Evolutionary conservation across 2,797 vertebrate genomes (phyloP).

Genomic region (Coreius guichenoti): DNA sequence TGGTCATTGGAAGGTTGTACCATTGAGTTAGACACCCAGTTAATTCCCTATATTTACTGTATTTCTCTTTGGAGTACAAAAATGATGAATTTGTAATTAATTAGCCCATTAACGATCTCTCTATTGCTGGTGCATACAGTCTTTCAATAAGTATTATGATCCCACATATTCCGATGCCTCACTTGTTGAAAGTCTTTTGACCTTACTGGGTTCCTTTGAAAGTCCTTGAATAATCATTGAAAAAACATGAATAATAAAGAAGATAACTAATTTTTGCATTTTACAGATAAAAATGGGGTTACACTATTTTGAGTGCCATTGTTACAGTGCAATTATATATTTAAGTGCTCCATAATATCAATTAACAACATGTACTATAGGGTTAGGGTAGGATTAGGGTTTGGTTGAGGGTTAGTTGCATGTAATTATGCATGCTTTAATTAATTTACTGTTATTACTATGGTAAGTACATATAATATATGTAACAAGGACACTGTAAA

Average conservation of each 20-base stretch:
- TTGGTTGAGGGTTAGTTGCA: too few relatives aligned
- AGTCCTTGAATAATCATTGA: not conserved
- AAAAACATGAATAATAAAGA: not conserved
- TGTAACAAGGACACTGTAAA: too few relatives aligned
- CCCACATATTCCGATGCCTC: not conserved
- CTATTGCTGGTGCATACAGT: not conserved
- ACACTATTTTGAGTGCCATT: too few relatives aligned
- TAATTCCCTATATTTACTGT: not conserved
- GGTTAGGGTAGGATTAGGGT: too few relatives aligned
- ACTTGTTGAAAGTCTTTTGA: not conserved
- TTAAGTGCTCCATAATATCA: too few relatives aligned
- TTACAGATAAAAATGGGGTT: not conserved
- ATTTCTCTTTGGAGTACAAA: not conserved
- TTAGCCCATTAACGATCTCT: not conserved
- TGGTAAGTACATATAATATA: too few relatives aligned
- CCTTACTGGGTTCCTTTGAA: not conserved
- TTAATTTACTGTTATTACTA: too few relatives aligned
- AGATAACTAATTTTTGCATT: not conserved
- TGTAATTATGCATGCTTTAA: too few relatives aligned
- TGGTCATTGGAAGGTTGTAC: not conserved
- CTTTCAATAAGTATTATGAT: not conserved
- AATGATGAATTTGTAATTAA: not conserved
- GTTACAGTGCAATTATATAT: too few relatives aligned
- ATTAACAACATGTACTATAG: too few relatives aligned
- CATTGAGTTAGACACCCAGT: conserved; percentile 5